Percentiles rank a stretch among this genome's conserved stretches.
These are phyloP conservation scores for Centrocercus urophasianus DNA, from an alignment of 2,113 vertebrate genomes.

Conservation along the genomic window DNA sequence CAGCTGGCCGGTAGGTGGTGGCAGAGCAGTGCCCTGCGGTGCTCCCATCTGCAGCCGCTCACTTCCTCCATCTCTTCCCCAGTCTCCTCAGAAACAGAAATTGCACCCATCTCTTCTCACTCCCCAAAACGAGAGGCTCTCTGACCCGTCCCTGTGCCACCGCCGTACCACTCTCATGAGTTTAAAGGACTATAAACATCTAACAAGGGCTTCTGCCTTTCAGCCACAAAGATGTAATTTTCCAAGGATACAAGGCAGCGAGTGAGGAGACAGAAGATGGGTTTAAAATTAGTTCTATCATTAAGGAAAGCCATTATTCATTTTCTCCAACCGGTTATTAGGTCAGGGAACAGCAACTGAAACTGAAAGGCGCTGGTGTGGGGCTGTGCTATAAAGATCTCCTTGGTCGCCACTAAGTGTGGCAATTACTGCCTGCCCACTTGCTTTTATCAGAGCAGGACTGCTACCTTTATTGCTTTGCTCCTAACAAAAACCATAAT, in stretches of 20 bases:
- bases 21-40: not conserved
- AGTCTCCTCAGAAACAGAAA: not conserved
- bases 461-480: not conserved
- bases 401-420: not conserved
- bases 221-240: not conserved
- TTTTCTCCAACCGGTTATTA: not conserved
- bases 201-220: constrained; percentile 22
- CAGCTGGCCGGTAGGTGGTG: not conserved
- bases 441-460: not conserved
- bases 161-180: not conserved
- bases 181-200: constrained; percentile 13
- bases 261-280: not conserved
- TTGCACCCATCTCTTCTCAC: not conserved
- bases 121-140: not conserved
- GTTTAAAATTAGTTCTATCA: constrained; percentile 18
- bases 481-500: constrained; percentile 1
- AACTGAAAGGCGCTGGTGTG: not conserved
- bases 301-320: not conserved
- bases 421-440: not conserved
- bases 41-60: not conserved
- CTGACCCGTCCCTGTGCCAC: not conserved
- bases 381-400: not conserved
- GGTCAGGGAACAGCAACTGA: not conserved
- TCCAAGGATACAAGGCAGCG: not conserved
- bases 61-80: not conserved